Evolutionary conservation across 2,888 invertebrate genomes (phyloP).

Genomic region (Isoperla grammatica): DNA sequence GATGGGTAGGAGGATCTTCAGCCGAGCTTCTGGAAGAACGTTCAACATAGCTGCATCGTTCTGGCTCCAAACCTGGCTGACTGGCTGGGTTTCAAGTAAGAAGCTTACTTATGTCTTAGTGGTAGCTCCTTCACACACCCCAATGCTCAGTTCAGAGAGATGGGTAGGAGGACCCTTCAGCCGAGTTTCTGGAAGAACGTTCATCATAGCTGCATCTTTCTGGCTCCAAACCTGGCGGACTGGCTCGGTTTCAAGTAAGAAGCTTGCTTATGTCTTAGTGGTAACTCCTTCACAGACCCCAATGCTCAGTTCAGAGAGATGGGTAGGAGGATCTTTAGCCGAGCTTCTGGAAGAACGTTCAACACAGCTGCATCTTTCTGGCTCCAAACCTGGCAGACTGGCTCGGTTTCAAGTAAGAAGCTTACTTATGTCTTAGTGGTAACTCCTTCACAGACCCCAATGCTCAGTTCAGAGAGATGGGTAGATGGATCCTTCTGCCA

Average conservation of each 20-base stretch:
- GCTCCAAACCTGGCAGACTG: conserved; percentile 10
- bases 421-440: conserved; percentile 20
- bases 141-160: conserved; percentile 28
- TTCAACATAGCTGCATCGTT: conserved; percentile 3
- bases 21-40: conserved; percentile 20
- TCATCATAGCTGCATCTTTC: background rate
- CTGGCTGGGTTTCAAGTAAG: conserved; percentile 17
- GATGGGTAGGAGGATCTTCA: conserved; percentile 24
- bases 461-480: conserved; percentile 27
- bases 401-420: conserved; percentile 15
- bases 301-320: conserved; percentile 28
- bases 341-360: conserved; percentile 17
- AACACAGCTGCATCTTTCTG: background rate
- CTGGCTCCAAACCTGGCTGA: conserved; percentile 11
- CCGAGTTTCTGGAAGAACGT: conserved; percentile 19
- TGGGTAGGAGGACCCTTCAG: conserved; percentile 24
- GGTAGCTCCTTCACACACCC: conserved; percentile 29
- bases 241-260: conserved; percentile 17
- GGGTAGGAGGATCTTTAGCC: conserved; percentile 25
- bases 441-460: conserved; percentile 29
- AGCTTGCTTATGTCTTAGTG: too few species aligned
- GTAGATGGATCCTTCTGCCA: conserved; percentile 23
- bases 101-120: conserved; percentile 14
- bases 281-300: conserved; percentile 28
- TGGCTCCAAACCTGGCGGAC: conserved; percentile 7